A percentile compares a stretch with the other conserved stretches of the same genome.
These are phyloP conservation scores for Drosophila subpulchrella DNA, from an alignment of 1,140 invertebrate genomes.

Conservation along the genomic window DNA sequence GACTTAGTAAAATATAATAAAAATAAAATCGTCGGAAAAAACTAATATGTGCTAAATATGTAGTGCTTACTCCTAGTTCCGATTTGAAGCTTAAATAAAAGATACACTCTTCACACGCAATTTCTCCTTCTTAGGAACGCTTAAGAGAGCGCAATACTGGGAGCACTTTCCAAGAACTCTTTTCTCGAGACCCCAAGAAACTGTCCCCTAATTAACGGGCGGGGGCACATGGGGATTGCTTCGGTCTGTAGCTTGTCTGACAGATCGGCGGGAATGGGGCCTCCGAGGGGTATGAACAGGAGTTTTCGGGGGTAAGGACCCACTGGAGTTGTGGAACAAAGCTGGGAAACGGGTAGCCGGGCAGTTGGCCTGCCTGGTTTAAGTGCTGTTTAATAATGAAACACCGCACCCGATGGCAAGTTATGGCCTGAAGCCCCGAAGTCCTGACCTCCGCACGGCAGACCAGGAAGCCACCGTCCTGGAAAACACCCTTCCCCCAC, in stretches of 20 bases:
- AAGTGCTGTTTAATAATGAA: constrained; percentile 56
- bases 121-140: no score
- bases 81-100: no score
- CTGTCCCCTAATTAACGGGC: constrained; percentile 15
- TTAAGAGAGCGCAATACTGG: constrained; percentile 57
- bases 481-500: background rate
- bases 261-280: background rate
- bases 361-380: constrained; percentile 35
- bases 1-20: no score
- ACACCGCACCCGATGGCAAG: background rate
- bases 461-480: constrained; percentile 12
- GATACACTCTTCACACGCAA: no score
- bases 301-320: background rate
- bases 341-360: constrained; percentile 14
- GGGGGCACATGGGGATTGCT: constrained; percentile 23
- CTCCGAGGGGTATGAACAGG: background rate
- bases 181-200: background rate
- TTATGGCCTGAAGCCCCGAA: background rate
- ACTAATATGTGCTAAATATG: no score
- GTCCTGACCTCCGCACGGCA: constrained; percentile 3
- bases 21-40: no score
- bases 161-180: constrained; percentile 26
- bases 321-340: constrained; percentile 7
- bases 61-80: no score
- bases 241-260: constrained; percentile 32